phyloP scores from a whole-genome alignment of 2,113 vertebrate genomes.

The Ascaphus truei region DNA sequence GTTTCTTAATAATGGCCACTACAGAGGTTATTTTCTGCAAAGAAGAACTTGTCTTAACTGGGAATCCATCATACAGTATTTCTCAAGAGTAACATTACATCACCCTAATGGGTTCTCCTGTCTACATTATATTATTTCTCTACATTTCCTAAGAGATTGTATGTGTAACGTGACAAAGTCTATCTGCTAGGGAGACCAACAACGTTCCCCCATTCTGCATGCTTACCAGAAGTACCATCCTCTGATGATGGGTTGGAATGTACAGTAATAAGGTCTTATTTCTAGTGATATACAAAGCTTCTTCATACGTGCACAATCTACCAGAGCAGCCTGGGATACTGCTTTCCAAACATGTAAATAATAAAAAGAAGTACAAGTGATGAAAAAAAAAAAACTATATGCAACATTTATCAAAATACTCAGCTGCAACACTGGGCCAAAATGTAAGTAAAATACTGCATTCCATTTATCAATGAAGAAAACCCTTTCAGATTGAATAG shows the following conservation, averaged over 20 bases:
- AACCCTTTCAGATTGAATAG: too few relatives aligned
- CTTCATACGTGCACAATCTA: conserved; percentile 77
- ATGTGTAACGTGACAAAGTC: conserved; percentile 90
- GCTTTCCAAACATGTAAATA: too few relatives aligned
- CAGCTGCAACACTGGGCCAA: too few relatives aligned
- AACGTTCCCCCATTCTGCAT: conserved; percentile 78
- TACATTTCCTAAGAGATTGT: conserved; percentile 90
- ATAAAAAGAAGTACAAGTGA: too few relatives aligned
- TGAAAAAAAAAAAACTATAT: too few relatives aligned
- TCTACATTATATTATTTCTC: conserved; percentile 99
- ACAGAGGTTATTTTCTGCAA: conserved; percentile 91
- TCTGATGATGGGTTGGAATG: conserved; percentile 71
- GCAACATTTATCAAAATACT: too few relatives aligned
- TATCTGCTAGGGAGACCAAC: conserved; percentile 84
- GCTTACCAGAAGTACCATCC: conserved; percentile 70
- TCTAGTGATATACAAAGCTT: conserved; percentile 82
- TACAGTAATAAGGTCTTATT: conserved; percentile 83
- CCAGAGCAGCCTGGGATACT: conserved; percentile 75
- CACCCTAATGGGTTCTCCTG: conserved; percentile 87
- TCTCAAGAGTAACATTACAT: conserved; percentile 94
- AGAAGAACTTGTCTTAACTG: conserved; percentile 87
- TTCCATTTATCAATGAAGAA: too few relatives aligned
- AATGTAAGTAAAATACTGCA: too few relatives aligned
- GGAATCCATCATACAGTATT: conserved; percentile 92
- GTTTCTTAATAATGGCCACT: conserved; percentile 92